These are phyloP conservation scores for Neodiprion pinetum DNA, from an alignment of 1,140 invertebrate genomes.

Conservation along the genomic window DNA sequence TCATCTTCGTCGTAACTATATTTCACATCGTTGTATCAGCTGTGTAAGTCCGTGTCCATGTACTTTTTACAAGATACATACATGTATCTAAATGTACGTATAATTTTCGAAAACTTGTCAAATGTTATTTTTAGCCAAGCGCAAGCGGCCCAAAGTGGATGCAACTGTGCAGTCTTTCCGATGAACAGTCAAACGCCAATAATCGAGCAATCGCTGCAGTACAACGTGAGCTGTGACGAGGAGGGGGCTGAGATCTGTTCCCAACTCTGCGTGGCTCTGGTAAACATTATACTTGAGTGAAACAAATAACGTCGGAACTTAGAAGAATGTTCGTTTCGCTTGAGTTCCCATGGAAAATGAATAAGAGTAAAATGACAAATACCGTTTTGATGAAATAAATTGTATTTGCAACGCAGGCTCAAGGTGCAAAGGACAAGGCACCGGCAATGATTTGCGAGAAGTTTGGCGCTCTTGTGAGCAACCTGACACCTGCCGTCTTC, in stretches of 20 bases:
- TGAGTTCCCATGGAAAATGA: not conserved
- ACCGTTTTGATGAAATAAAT: not conserved
- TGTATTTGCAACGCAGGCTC: slow-evolving; percentile 28
- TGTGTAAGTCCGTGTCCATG: no score
- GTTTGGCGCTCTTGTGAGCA: slow-evolving; percentile 31
- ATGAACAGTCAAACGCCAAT: slow-evolving; percentile 28
- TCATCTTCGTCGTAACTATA: no score
- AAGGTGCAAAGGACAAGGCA: slow-evolving; percentile 29
- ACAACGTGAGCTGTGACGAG: slow-evolving; percentile 32
- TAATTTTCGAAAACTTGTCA: not conserved
- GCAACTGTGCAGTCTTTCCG: slow-evolving; percentile 34
- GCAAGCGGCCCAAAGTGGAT: slow-evolving; percentile 23
- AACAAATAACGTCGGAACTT: slow-evolving; percentile 9
- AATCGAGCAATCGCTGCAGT: slow-evolving; percentile 33
- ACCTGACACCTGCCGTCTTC: slow-evolving; percentile 30
- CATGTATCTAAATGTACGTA: no score
- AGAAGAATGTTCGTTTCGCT: not conserved
- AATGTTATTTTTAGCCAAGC: slow-evolving; percentile 20
- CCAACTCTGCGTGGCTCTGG: slow-evolving; percentile 35
- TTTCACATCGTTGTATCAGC: no score
- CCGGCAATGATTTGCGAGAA: slow-evolving; percentile 39
- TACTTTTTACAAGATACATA: no score
- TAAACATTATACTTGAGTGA: slow-evolving; percentile 21
- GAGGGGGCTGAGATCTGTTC: slow-evolving; percentile 33
- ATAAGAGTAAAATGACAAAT: not conserved